These are phyloP conservation scores for Pyrocephalus nanus DNA, from an alignment of 2,797 vertebrate genomes.

Conservation along the genomic window DNA sequence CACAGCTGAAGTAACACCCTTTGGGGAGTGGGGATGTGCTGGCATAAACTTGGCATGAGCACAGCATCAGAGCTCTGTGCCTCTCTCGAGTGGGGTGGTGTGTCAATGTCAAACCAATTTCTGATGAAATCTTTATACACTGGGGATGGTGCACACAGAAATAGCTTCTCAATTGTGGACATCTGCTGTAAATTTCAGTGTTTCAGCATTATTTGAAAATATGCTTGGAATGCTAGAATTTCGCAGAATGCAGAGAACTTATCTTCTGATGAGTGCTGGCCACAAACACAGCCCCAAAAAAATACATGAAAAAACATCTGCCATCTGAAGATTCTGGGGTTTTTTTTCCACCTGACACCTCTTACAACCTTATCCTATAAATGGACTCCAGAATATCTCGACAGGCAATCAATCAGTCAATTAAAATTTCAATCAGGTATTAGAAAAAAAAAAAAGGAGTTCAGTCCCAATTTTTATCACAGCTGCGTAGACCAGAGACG, in stretches of 20 bases:
- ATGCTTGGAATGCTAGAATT: neutral
- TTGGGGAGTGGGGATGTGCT: neutral
- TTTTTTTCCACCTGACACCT: neutral
- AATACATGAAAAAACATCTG: neutral
- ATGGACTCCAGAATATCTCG: neutral
- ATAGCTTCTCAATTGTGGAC: neutral
- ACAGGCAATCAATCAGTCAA: neutral
- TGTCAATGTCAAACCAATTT: neutral
- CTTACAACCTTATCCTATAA: neutral
- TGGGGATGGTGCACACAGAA: neutral
- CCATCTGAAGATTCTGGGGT: rapidly evolving
- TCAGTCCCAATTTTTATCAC: neutral
- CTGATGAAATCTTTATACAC: neutral
- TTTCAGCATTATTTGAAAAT: neutral
- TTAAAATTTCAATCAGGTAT: neutral
- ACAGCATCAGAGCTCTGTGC: neutral
- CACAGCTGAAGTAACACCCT: neutral
- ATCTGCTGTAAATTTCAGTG: neutral
- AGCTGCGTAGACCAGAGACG: neutral
- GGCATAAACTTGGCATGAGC: conserved; percentile 8
- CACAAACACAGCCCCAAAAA: neutral
- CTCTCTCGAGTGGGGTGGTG: neutral
- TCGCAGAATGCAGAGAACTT: neutral
- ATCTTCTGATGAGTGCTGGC: neutral
- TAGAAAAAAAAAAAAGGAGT: neutral